Evolutionary conservation across 2,888 invertebrate genomes (phyloP).

Genomic region (Patella ulyssiponensis): DNA sequence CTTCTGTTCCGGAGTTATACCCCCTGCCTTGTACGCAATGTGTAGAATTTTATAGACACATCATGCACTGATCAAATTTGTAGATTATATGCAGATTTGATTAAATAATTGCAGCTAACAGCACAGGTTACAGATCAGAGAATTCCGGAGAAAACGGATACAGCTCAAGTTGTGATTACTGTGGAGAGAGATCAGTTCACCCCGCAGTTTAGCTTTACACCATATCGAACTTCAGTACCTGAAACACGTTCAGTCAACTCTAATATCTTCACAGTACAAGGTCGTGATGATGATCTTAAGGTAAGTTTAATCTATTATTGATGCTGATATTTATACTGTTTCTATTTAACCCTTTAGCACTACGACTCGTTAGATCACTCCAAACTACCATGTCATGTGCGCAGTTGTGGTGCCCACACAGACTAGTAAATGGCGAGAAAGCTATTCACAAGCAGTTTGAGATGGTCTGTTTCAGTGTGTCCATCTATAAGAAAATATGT

Average conservation of each 20-base stretch:
- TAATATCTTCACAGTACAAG: conserved; percentile 43
- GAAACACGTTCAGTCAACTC: conserved; percentile 50
- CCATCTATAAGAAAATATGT: too few species aligned
- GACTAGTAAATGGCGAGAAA: too few species aligned
- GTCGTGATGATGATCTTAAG: conserved; percentile 43
- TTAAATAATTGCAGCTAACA: conserved; percentile 34
- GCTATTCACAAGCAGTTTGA: too few species aligned
- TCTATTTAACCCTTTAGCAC: too few species aligned
- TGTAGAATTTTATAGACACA: too few species aligned
- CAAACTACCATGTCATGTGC: too few species aligned
- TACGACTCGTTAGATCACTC: too few species aligned
- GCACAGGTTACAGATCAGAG: conserved; percentile 52
- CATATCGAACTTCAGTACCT: conserved; percentile 47
- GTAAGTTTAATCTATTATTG: conserved; percentile 20
- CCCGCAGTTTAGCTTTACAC: conserved; percentile 45
- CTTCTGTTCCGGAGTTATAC: too few species aligned
- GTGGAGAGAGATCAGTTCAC: conserved; percentile 50
- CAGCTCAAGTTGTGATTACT: conserved; percentile 47
- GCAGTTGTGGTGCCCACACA: too few species aligned
- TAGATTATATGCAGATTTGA: background rate
- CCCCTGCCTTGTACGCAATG: too few species aligned
- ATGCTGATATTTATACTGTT: too few species aligned
- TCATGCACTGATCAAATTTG: background rate
- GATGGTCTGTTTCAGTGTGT: too few species aligned
- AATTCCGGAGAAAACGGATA: conserved; percentile 48